Evolutionary conservation across 2,797 vertebrate species (phyloP).

Genomic region (Sternarchorhynchus goeldii): DNA sequence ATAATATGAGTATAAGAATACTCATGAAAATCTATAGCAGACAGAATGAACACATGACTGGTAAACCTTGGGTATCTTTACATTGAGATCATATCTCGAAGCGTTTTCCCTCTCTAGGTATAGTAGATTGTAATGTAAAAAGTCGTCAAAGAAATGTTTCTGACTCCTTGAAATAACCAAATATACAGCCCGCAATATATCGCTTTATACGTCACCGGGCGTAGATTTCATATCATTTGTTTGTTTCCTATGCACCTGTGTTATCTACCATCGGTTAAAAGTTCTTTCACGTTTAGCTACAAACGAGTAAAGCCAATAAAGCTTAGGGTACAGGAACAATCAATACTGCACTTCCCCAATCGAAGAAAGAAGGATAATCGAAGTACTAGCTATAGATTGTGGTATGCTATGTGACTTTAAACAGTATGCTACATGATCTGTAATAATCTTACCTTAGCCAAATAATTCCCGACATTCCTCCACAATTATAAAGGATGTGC

Average conservation of each 20-base stretch:
- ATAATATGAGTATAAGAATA: no score
- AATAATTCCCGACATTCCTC: not conserved
- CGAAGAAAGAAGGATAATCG: not conserved
- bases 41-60: no score
- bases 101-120: not conserved
- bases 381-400: not conserved
- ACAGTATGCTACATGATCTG: not conserved
- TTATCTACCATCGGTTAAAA: not conserved
- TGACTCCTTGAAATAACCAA: not conserved
- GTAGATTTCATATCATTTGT: not conserved
- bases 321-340: not conserved
- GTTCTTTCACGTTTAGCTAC: not conserved
- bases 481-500: not conserved
- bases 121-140: not conserved
- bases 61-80: no score
- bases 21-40: no score
- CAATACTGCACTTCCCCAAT: conserved; percentile 31
- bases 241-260: not conserved
- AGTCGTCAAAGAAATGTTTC: not conserved
- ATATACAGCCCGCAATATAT: not conserved
- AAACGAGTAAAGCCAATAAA: not conserved
- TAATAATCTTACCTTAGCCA: not conserved
- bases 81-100: not conserved
- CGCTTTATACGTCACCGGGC: not conserved
- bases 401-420: no score